These are phyloP conservation scores for Mercenaria mercenaria DNA, from an alignment of 1,140 invertebrate species.

Conservation along the genomic window DNA sequence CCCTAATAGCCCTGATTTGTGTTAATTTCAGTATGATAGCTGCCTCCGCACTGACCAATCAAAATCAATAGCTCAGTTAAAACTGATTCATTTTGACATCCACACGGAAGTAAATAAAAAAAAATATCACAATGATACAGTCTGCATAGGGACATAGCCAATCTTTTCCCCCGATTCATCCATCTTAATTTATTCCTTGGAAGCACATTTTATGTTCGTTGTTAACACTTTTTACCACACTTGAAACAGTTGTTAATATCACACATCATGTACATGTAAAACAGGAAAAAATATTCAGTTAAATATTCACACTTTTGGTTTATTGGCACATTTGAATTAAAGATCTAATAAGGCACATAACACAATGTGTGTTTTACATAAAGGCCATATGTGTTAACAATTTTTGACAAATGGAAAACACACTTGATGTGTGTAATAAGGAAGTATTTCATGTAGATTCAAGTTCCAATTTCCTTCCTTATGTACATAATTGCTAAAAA, in stretches of 20 bases:
- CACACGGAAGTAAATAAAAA: constrained; percentile 40
- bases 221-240: background rate
- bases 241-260: no score
- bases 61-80: background rate
- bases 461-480: no score
- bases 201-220: background rate
- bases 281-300: no score
- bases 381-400: no score
- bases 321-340: background rate
- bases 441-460: no score
- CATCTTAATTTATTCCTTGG: no score
- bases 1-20: constrained; percentile 27
- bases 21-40: constrained; percentile 18
- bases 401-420: no score
- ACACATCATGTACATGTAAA: no score
- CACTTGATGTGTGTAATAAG: no score
- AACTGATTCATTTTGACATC: background rate
- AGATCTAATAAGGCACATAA: background rate
- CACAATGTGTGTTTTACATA: background rate
- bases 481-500: no score
- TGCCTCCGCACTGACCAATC: constrained; percentile 22
- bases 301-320: background rate
- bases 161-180: background rate
- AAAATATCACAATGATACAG: constrained; percentile 55
- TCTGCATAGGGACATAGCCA: background rate